Base-by-base conservation (phyloP, 2,113 vertebrate species). In the Pangasianodon hypophthalmus region DNA sequence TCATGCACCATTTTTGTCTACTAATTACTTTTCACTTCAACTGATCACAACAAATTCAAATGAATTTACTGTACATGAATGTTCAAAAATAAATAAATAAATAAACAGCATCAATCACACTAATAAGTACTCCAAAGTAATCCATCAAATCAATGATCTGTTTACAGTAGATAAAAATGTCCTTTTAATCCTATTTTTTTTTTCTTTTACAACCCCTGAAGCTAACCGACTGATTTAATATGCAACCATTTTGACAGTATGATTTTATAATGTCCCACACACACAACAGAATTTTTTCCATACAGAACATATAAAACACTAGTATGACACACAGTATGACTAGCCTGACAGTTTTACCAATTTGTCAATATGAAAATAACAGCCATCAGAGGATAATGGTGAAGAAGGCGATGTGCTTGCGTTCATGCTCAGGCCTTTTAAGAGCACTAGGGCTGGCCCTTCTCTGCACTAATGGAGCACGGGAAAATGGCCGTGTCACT, bases 401-500 rank as follows among this genome's bases (percentile, higher is more conserved):
- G 92, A 94, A 93, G 93, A 88, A 95, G 93, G 94, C 93, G 93
- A 93, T 94, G 92, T 92, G 2, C 77, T 93, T 93, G 93, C 93
- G 91, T 90, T 92, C 89, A 83, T 48, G 92, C 92, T 84, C 4
- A 87, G 88, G 91, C 88, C 94, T 92, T 90, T 91, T 93, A 92
- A 95, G 93, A 94, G 93, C 92, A 86, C 84, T 91, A 94, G 94
- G 94, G 95, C 94, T 93, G 91, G 91, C 93, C 93, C 87, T 82
- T 93, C 92, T 91, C 88, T 83, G 62, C 91, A 41, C 93, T 95
- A 95, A 95, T 93, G 94, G 95, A 94, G 93, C 93, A 94, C 93
- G 93, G 94, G 94, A 96, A 96, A 95, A 95, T 94, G 95, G 92
- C 94, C 90, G 50, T 95, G 95, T 96, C 95, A 94, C 90, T 94